These are phyloP conservation scores for Hydraecia micacea DNA, from an alignment of 2,888 invertebrate species.

Conservation along the genomic window DNA sequence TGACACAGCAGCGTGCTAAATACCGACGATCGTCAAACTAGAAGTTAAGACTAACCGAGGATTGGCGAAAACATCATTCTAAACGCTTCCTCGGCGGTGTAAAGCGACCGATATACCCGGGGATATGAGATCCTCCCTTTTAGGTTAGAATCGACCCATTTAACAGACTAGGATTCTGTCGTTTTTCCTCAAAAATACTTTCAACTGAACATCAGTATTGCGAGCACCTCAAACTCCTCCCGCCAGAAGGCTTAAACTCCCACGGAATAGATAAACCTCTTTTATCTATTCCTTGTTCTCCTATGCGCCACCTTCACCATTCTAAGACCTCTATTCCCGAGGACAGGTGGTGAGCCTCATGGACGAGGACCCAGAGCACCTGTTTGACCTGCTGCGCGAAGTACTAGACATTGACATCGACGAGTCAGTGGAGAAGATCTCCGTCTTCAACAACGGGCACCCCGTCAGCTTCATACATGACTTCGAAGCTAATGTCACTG, in stretches of 20 bases:
- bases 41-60: no score
- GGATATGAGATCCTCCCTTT: neutral
- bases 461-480: conserved; percentile 97
- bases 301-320: neutral
- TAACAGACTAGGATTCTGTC: neutral
- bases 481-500: conserved; percentile 94
- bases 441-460: conserved; percentile 95
- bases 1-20: no score
- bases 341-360: conserved; percentile 73
- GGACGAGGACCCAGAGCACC: conserved; percentile 70
- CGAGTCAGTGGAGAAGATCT: conserved; percentile 95
- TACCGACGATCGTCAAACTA: neutral
- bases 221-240: neutral
- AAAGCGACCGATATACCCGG: neutral
- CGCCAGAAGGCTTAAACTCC: neutral
- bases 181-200: neutral
- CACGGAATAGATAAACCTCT: neutral
- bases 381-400: conserved; percentile 92
- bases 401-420: conserved; percentile 93
- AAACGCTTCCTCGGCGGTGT: no score
- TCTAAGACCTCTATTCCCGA: neutral
- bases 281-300: neutral
- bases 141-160: no score
- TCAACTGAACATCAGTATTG: neutral
- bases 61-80: neutral